Conservation (phyloP, 2,113 vertebrate genomes). For the Epinephelus cyanopodus region DNA sequence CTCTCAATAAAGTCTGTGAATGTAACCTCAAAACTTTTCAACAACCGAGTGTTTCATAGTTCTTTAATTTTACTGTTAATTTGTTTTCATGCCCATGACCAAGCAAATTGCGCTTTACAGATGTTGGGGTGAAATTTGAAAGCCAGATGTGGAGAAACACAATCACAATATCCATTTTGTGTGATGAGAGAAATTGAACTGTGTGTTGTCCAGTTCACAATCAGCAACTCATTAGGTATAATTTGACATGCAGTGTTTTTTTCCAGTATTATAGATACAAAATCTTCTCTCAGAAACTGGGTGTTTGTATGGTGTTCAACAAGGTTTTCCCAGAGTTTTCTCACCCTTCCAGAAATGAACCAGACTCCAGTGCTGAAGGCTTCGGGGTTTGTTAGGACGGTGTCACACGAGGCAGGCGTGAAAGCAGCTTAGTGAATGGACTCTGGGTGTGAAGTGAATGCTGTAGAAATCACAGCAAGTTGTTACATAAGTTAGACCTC, state of each 20-base stretch:
- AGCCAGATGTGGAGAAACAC: background rate
- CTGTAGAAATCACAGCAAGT: conserved; percentile 27
- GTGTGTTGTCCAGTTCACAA: background rate
- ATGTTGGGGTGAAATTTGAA: background rate
- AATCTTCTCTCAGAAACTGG: background rate
- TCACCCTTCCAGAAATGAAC: conserved; percentile 7
- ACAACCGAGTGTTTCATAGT: background rate
- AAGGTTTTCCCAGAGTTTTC: background rate
- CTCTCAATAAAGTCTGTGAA: conserved; percentile 5
- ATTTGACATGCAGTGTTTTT: conserved; percentile 10
- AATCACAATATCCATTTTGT: background rate
- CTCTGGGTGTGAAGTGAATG: conserved; percentile 18
- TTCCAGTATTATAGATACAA: background rate
- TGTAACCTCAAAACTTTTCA: conserved; percentile 20
- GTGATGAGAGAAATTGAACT: background rate
- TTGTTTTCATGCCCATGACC: background rate
- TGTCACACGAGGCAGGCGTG: conserved; percentile 19
- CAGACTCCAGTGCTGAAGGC: background rate
- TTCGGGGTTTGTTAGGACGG: conserved; percentile 13
- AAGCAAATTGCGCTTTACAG: background rate
- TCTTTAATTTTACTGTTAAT: background rate
- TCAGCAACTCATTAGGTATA: background rate
- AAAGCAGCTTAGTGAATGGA: conserved; percentile 34
- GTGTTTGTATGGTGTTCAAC: background rate
- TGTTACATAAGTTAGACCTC: conserved; percentile 6